A percentile compares a stretch with the other conserved stretches of the same genome.
Conservation (phyloP, 2,888 invertebrate genomes). For the Lasioglossum oenotherae region DNA sequence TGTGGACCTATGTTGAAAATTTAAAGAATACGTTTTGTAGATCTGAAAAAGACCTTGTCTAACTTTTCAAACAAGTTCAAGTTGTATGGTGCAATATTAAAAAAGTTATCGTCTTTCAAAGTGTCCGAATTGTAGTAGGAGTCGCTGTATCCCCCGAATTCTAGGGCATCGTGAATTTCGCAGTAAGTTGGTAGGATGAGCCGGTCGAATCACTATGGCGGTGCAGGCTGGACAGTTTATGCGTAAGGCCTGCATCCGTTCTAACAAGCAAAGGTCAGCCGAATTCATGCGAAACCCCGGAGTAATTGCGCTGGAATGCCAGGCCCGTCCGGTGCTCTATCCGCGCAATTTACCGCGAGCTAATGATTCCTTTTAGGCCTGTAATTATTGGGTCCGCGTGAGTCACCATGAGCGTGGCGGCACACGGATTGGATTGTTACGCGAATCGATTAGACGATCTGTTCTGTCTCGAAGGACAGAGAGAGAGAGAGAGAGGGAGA, state of each 20-base stretch:
- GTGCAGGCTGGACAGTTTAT: neutral
- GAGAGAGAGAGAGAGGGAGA: neutral
- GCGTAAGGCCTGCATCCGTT: neutral
- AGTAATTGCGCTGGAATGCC: constrained; percentile 41
- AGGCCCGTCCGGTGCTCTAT: constrained; percentile 11
- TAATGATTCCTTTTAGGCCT: constrained; percentile 42
- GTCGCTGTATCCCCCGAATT: neutral
- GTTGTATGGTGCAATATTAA: too few species aligned
- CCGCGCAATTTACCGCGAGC: constrained; percentile 52
- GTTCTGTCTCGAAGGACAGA: neutral
- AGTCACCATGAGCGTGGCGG: constrained; percentile 41
- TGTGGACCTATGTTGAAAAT: too few species aligned
- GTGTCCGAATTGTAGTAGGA: too few species aligned
- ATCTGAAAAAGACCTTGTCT: too few species aligned
- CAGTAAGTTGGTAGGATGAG: neutral
- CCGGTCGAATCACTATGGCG: neutral
- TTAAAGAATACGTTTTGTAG: too few species aligned
- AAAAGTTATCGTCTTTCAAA: too few species aligned
- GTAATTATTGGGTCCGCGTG: constrained; percentile 47
- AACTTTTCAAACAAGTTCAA: too few species aligned
- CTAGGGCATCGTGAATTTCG: neutral
- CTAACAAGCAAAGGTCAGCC: neutral
- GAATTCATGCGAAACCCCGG: constrained; percentile 24
- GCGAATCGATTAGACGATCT: constrained; percentile 59
- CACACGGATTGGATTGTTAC: constrained; percentile 50